A percentile compares a stretch with the other conserved stretches of the same genome.
phyloP scores from a whole-genome alignment of 2,888 invertebrate genomes.

The Auanema freiburgensis region DNA sequence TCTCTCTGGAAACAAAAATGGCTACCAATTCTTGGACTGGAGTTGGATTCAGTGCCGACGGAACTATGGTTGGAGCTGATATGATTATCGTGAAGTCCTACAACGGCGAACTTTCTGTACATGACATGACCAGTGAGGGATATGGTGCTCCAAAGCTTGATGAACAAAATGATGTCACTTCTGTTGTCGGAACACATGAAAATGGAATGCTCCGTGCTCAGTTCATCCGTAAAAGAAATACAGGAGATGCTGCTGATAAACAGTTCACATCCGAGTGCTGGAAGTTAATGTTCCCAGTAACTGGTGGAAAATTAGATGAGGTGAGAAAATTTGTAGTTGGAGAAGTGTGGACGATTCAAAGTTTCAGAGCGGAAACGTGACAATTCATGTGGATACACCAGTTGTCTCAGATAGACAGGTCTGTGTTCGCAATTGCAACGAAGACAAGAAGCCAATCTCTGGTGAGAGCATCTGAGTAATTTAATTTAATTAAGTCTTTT shows the following conservation, averaged over 20 bases:
- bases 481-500: not conserved
- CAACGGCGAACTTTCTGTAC: slow-evolving; percentile 47
- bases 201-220: slow-evolving; percentile 61
- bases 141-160: slow-evolving; percentile 42
- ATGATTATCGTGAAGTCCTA: slow-evolving; percentile 56
- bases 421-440: slow-evolving; percentile 53
- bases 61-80: slow-evolving; percentile 61
- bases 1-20: slow-evolving; percentile 60
- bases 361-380: slow-evolving; percentile 45
- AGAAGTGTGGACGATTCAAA: not conserved
- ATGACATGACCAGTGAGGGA: slow-evolving; percentile 55
- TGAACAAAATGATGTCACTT: slow-evolving; percentile 33
- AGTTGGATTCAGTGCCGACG: slow-evolving; percentile 57
- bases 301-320: slow-evolving; percentile 53
- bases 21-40: slow-evolving; percentile 61
- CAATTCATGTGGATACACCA: slow-evolving; percentile 53
- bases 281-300: slow-evolving; percentile 60
- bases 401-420: slow-evolving; percentile 47
- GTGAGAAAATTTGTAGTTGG: slow-evolving; percentile 13
- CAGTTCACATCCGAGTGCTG: slow-evolving; percentile 57
- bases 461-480: not conserved
- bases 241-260: slow-evolving; percentile 52
- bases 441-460: slow-evolving; percentile 14
- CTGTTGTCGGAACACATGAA: slow-evolving; percentile 46
- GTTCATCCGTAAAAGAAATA: slow-evolving; percentile 56